phyloP scores from a whole-genome alignment of 2,888 invertebrate species.

The Perdita meconis region DNA sequence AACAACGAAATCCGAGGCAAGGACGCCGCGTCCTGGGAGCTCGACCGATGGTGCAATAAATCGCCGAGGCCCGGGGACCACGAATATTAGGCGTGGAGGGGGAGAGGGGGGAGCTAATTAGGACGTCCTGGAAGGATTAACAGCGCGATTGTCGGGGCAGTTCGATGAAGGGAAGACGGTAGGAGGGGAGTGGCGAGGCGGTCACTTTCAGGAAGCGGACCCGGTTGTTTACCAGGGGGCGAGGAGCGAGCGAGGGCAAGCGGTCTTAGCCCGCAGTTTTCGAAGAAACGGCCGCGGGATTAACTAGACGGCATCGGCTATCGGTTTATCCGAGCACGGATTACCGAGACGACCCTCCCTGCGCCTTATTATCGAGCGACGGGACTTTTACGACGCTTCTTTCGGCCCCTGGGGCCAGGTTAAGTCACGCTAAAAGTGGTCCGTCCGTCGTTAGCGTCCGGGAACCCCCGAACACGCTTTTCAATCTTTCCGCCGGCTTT shows the following conservation, averaged over 20 bases:
- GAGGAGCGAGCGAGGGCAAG: conserved; percentile 17
- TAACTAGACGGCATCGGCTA: conserved; percentile 35
- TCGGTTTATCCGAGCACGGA: conserved; percentile 52
- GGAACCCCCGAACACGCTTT: conserved; percentile 17
- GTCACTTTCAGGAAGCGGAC: conserved; percentile 6
- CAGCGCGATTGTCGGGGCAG: conserved; percentile 21
- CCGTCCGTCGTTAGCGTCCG: conserved; percentile 14
- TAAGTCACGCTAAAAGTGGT: conserved; percentile 21
- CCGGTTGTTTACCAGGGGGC: conserved; percentile 31
- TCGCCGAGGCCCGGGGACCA: not conserved
- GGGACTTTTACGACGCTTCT: conserved; percentile 37
- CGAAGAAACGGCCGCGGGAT: conserved; percentile 23
- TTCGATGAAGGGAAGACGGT: conserved; percentile 15
- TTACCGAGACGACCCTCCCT: conserved; percentile 21
- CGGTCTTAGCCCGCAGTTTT: conserved; percentile 18
- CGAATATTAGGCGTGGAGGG: conserved; percentile 19
- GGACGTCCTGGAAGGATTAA: conserved; percentile 31
- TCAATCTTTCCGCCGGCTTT: conserved; percentile 20
- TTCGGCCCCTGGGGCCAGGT: conserved; percentile 6
- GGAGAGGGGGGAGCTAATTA: conserved; percentile 4
- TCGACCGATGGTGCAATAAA: not conserved
- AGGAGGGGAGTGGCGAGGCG: not conserved
- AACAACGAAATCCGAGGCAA: too few relatives aligned
- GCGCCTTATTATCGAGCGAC: conserved; percentile 36
- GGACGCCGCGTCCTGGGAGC: not conserved